Evolutionary conservation across 2,797 vertebrate genomes (phyloP), one percentile per base, ranked within the genome.

Genomic region (Phyllotis vaccarum): DNA sequence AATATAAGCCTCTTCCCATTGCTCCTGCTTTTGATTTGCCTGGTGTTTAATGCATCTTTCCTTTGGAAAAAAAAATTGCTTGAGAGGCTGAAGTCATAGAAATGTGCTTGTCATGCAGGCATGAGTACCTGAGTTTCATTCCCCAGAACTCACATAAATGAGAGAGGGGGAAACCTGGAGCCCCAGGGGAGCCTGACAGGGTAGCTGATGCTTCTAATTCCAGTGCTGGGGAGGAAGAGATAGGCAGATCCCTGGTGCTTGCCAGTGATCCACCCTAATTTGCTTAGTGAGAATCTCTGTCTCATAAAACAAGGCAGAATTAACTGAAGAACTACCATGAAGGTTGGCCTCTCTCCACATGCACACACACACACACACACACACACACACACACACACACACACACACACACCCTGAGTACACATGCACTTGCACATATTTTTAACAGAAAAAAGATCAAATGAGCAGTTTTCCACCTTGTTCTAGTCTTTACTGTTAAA

Each of bases 11-110:
- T 56, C 21, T 70, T 49, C 54, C 62, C 10, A 0, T 2, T 13
- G 60, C 24, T 78, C 5, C 82, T 37, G 40, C 58, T 60, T 43
- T 79, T 21, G 10, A 12, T 9, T 27, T 24, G 31, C 24, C 3
- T 12, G 62, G 31, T 5, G 8, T n/a, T 52, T 34, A 11, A 10
- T 1, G 34, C 13, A 14, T 14, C 17, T 34, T 58, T 75, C 9
- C 31, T 37, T 11, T 24, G 8, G n/a, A n/a, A n/a, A n/a, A 19
- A 37, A 62, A 74, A 46, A 34, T 0, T 31, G 34, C 16, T 34
- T 2, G 29, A 37, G 5, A 17, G 40, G 5, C 13, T 6, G 5
- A 2, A 43, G 13, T 11, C 13, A 49, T n/a, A 12, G 40, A n/a
- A 17, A 49, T 46, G 56, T 16, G 21, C 21, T 89, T 89, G 21